Conservation (phyloP, 1,140 invertebrate genomes). For the Heliothis subflexa region DNA sequence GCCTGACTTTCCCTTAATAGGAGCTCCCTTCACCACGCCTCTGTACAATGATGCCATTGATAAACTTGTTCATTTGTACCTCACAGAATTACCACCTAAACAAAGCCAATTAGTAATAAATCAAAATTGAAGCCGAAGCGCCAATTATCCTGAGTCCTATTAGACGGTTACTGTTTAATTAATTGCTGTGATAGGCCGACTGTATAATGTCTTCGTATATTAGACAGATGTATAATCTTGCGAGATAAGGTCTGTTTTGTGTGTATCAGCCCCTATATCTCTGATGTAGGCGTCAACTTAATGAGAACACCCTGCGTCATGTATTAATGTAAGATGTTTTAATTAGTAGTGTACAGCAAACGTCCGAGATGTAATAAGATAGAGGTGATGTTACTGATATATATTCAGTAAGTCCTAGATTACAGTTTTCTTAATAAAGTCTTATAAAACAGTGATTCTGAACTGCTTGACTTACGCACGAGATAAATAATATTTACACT, state of each 20-base stretch:
- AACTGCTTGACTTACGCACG: too few relatives aligned
- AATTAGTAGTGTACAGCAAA: not conserved
- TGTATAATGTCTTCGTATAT: not conserved
- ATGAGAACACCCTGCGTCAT: not conserved
- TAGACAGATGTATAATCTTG: not conserved
- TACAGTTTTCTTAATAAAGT: not conserved
- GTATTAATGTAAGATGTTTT: not conserved
- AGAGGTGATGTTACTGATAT: not conserved
- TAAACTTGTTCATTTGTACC: slow-evolving; percentile 28
- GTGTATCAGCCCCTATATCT: not conserved
- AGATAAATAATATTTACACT: too few relatives aligned
- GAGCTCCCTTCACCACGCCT: not conserved
- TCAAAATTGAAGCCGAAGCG: slow-evolving; percentile 38
- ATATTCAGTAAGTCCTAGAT: not conserved
- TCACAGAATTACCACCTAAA: slow-evolving; percentile 35
- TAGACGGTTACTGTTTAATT: slow-evolving; percentile 40
- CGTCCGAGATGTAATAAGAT: not conserved
- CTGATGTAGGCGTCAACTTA: slow-evolving; percentile 7
- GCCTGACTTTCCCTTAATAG: slow-evolving; percentile 3
- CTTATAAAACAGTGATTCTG: too few relatives aligned
- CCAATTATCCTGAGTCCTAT: slow-evolving; percentile 37
- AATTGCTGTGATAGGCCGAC: slow-evolving; percentile 32
- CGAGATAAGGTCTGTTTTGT: slow-evolving; percentile 28
- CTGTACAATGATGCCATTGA: not conserved
- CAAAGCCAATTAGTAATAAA: slow-evolving; percentile 45